These are phyloP conservation scores for Muntiacus muntjak DNA, from an alignment of 2,113 vertebrate genomes.

Conservation along the genomic window DNA sequence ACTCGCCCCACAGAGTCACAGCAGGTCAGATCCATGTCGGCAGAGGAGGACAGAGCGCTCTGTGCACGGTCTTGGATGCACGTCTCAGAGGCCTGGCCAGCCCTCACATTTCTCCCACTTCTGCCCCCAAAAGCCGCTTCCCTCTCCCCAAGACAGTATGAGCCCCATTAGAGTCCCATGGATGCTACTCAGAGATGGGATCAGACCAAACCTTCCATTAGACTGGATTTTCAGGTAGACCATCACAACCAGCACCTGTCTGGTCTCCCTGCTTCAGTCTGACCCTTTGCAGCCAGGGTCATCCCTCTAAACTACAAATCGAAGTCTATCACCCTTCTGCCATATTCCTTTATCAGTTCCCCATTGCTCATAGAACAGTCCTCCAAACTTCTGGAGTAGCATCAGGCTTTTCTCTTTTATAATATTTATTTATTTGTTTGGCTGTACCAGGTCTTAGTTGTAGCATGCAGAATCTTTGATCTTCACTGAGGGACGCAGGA, in stretches of 20 bases:
- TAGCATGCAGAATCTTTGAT: background rate
- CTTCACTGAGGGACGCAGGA: background rate
- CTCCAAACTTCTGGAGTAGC: background rate
- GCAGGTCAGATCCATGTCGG: rapidly evolving
- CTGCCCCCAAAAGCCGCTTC: background rate
- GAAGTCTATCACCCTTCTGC: background rate
- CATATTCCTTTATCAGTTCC: background rate
- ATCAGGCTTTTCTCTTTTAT: background rate
- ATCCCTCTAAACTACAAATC: background rate
- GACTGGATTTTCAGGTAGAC: background rate
- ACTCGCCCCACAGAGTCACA: background rate
- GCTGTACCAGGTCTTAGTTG: background rate
- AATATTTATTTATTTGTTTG: background rate
- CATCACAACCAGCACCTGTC: rapidly evolving
- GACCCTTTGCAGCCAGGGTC: no score
- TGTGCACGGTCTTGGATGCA: rapidly evolving
- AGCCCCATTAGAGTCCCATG: background rate
- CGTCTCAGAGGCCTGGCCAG: background rate
- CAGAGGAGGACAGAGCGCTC: background rate
- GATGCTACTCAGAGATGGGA: background rate
- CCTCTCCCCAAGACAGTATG: background rate
- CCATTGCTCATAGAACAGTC: background rate
- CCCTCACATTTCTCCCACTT: background rate
- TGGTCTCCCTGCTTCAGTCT: background rate
- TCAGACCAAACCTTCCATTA: background rate